Evolutionary conservation across 2,797 vertebrate species (phyloP).

Genomic region (Clarias pachynema): DNA sequence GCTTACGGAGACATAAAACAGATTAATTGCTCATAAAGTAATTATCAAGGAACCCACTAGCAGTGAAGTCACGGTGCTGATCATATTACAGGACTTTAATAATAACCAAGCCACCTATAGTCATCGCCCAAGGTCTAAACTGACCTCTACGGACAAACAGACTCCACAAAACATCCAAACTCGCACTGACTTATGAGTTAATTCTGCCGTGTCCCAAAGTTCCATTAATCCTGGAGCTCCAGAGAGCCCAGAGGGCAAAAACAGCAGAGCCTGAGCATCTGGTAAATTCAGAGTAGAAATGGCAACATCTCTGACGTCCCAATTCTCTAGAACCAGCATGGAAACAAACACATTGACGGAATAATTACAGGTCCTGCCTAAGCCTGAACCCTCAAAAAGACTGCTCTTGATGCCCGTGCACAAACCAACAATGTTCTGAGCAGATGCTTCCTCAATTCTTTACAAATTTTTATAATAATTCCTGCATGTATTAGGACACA

Average conservation of each 20-base stretch:
- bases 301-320: conserved; percentile 32
- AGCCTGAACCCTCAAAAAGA: conserved; percentile 20
- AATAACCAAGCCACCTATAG: conserved; percentile 26
- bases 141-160: conserved; percentile 26
- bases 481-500: background rate
- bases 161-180: conserved; percentile 26
- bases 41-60: conserved; percentile 23
- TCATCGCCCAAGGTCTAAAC: conserved; percentile 30
- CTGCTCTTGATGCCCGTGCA: background rate
- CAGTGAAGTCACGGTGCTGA: conserved; percentile 27
- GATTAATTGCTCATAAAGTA: conserved; percentile 16
- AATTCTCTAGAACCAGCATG: conserved; percentile 10
- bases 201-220: conserved; percentile 16
- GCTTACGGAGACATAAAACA: background rate
- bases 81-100: conserved; percentile 28
- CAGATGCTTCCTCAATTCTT: background rate
- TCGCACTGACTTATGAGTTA: conserved; percentile 49
- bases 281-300: conserved; percentile 28
- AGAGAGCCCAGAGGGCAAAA: conserved; percentile 30
- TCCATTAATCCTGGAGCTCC: conserved; percentile 45
- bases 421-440: conserved; percentile 8
- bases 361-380: conserved; percentile 37
- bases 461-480: background rate
- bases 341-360: conserved; percentile 28
- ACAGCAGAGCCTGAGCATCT: conserved; percentile 5